Evolutionary conservation across 2,113 vertebrate genomes (phyloP).

Genomic region (Triplophysa tibetana): DNA sequence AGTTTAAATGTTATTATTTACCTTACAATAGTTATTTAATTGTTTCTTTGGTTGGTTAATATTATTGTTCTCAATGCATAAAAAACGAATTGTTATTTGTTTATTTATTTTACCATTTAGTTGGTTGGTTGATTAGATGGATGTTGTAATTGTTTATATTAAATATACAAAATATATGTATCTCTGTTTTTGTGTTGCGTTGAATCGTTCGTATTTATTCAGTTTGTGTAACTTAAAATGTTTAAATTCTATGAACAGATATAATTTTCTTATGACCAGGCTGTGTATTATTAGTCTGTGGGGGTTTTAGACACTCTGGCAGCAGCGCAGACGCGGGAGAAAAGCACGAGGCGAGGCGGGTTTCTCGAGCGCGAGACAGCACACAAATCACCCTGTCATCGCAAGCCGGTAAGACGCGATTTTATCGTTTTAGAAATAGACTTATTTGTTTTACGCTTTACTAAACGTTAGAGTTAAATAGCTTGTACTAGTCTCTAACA

Average conservation of each 20-base stretch:
- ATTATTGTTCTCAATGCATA: too few relatives aligned
- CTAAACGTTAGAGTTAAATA: neutral
- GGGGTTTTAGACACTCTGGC: constrained; percentile 18
- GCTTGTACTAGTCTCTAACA: neutral
- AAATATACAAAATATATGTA: too few relatives aligned
- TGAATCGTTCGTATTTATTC: neutral
- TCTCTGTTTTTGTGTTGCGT: neutral
- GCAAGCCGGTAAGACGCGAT: constrained; percentile 20
- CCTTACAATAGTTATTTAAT: too few relatives aligned
- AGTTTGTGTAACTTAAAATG: neutral
- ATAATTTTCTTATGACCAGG: neutral
- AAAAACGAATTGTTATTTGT: too few relatives aligned
- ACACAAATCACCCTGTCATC: constrained; percentile 2
- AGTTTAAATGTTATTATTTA: too few relatives aligned
- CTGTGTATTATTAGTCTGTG: neutral
- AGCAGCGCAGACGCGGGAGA: constrained; percentile 24
- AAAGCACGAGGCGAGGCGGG: constrained; percentile 34
- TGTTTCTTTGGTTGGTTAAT: too few relatives aligned
- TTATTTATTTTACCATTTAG: too few relatives aligned
- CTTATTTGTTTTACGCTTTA: neutral
- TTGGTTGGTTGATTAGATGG: too few relatives aligned
- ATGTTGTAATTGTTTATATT: too few relatives aligned
- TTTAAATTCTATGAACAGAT: neutral
- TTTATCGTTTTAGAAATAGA: neutral
- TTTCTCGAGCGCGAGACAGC: neutral